These are phyloP conservation scores for Drosophila greeni DNA, from an alignment of 2,888 invertebrate genomes.

Conservation along the genomic window DNA sequence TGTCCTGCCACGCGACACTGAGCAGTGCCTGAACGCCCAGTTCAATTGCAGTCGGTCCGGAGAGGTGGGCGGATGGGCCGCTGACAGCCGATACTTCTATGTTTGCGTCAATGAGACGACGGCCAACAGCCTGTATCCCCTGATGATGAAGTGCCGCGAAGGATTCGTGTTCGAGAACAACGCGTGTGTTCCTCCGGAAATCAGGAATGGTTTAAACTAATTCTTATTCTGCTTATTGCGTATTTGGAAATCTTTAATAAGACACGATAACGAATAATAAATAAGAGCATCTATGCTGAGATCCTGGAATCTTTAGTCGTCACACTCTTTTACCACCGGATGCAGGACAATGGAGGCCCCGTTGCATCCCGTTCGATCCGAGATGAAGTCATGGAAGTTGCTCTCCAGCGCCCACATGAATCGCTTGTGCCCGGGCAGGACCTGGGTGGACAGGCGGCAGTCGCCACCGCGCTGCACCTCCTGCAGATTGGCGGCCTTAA, in stretches of 20 bases:
- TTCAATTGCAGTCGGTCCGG: conserved; percentile 65
- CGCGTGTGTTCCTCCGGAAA: conserved; percentile 38
- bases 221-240: background rate
- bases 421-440: conserved; percentile 81
- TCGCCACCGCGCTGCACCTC: conserved; percentile 82
- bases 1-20: conserved; percentile 49
- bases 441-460: conserved; percentile 82
- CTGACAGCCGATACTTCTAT: conserved; percentile 68
- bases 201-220: too few relatives aligned
- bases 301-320: conserved; percentile 52
- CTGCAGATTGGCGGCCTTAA: conserved; percentile 81
- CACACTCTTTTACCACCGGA: conserved; percentile 81
- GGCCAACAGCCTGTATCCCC: conserved; percentile 56
- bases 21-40: conserved; percentile 59
- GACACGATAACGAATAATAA: conserved; percentile 31
- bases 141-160: conserved; percentile 67
- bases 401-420: conserved; percentile 84
- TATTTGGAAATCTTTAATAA: conserved; percentile 13
- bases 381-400: conserved; percentile 84
- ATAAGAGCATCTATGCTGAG: background rate
- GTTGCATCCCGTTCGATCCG: conserved; percentile 82
- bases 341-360: conserved; percentile 83
- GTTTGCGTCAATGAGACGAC: conserved; percentile 58
- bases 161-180: conserved; percentile 58
- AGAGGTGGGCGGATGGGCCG: conserved; percentile 64